A percentile compares a stretch with the other conserved stretches of the same genome.
These are phyloP conservation scores for Daubentonia madagascariensis DNA, from an alignment of 2,113 vertebrate species.

Conservation along the genomic window DNA sequence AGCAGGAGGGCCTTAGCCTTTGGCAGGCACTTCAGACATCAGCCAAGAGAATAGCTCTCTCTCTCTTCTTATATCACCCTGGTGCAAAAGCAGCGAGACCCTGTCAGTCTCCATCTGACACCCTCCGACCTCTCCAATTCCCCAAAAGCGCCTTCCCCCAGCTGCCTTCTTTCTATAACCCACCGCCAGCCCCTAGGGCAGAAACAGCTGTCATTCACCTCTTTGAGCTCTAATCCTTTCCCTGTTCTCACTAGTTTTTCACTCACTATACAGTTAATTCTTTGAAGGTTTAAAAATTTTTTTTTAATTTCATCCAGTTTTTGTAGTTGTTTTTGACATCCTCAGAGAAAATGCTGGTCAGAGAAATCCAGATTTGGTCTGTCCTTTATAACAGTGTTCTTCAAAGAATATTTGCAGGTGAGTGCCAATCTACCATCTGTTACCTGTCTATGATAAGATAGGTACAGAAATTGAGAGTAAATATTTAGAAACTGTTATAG, in stretches of 20 bases:
- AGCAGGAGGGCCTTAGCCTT: neutral
- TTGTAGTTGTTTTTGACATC: slow-evolving; percentile 15
- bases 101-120: neutral
- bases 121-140: neutral
- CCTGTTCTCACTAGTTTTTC: neutral
- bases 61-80: neutral
- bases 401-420: slow-evolving; percentile 30
- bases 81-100: neutral
- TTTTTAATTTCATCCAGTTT: neutral
- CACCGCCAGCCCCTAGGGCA: neutral
- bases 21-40: neutral
- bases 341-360: slow-evolving; percentile 10
- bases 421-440: neutral
- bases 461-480: slow-evolving; percentile 44
- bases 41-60: neutral
- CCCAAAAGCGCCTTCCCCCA: neutral
- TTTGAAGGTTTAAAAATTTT: neutral
- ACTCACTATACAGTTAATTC: neutral
- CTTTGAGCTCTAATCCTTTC: neutral
- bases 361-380: slow-evolving; percentile 38
- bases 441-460: neutral
- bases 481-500: slow-evolving; percentile 17
- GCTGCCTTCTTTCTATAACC: neutral
- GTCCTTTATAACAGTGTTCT: neutral
- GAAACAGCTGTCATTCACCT: neutral